Evolutionary conservation across 2,888 invertebrate genomes (phyloP), one percentile per base, ranked within the genome.

Genomic region (Dinocampus coccinellae): DNA sequence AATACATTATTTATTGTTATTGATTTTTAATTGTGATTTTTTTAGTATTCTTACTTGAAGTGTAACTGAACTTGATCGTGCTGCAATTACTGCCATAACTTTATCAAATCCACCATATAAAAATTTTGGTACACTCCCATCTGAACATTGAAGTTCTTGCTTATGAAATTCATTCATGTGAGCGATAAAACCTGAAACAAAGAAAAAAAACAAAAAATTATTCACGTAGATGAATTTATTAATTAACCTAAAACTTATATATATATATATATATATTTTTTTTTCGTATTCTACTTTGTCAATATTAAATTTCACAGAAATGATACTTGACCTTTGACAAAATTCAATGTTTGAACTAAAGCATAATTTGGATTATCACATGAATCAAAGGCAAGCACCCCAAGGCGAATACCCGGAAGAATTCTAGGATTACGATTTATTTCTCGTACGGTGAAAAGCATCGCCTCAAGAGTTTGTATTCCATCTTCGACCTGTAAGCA

Each of bases 401-500:
- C 90, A 10, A 91, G 82, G 0, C 77, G 83, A 65, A 90, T 84
- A 0, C 89, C 89, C 0, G 89, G 90, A 6, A 90, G 83, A 22
- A 90, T 81, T 9, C 74, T 76, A 0, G 85, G 80, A 75, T 89
- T 84, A 2, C 80, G 78, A 82, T 91, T 91, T 75, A 90, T 89
- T 76, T 88, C 87, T 39, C 87, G 83, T 13, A 90, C 77, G 1
- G 90, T 88, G 80, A 86, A 90, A 55, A 90, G 78, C 81, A 90
- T 85, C 0, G 90, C 90, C 79, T 91, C 91, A 76, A 91, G 78
- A 3, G 89, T 88, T 76, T 90, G 90, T 47, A 91, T 86, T 2
- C 90, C 90, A 77, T 90, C 90, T 75, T 89, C 89, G 29, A 84
- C 76, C 88, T 89, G 81, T 20, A 60, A 60, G 2, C 7, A 29